Evolutionary conservation across 2,888 invertebrate genomes (phyloP).

Genomic region (Galerucella pusilla): DNA sequence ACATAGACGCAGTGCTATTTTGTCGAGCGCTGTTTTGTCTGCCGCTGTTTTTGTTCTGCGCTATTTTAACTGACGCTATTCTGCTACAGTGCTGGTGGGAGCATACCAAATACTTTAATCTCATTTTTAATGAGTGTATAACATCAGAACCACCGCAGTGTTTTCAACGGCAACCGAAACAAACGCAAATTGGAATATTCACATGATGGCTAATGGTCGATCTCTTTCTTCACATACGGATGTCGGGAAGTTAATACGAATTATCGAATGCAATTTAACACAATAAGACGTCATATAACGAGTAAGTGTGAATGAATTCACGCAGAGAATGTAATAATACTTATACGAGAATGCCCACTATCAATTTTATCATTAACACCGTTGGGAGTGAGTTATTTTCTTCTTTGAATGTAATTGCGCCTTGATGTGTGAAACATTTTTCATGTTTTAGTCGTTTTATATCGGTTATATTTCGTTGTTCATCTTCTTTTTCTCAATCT

Average conservation of each 20-base stretch:
- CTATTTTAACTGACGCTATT: too few relatives aligned
- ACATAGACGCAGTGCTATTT: too few relatives aligned
- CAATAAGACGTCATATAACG: conserved; percentile 30
- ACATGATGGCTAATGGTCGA: neutral
- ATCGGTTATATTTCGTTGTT: neutral
- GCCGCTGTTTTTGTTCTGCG: too few relatives aligned
- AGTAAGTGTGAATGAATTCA: conserved; percentile 32
- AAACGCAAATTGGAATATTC: conserved; percentile 9
- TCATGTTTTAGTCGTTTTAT: neutral
- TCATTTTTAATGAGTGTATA: neutral
- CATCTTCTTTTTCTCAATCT: neutral
- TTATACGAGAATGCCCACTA: conserved; percentile 27
- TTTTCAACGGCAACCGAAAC: neutral
- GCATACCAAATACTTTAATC: conserved; percentile 1
- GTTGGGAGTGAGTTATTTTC: conserved; percentile 27
- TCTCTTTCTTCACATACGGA: neutral
- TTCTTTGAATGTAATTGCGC: conserved; percentile 4
- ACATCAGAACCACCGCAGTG: neutral
- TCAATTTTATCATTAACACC: conserved; percentile 35
- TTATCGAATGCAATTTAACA: conserved; percentile 32
- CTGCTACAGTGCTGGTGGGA: too few relatives aligned
- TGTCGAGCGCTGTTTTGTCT: too few relatives aligned
- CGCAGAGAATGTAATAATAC: conserved; percentile 34
- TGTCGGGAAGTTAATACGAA: conserved; percentile 23
- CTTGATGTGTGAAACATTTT: conserved; percentile 7